Evolutionary conservation across 2,888 invertebrate species (phyloP).

Genomic region (Scaptomyza flava): DNA sequence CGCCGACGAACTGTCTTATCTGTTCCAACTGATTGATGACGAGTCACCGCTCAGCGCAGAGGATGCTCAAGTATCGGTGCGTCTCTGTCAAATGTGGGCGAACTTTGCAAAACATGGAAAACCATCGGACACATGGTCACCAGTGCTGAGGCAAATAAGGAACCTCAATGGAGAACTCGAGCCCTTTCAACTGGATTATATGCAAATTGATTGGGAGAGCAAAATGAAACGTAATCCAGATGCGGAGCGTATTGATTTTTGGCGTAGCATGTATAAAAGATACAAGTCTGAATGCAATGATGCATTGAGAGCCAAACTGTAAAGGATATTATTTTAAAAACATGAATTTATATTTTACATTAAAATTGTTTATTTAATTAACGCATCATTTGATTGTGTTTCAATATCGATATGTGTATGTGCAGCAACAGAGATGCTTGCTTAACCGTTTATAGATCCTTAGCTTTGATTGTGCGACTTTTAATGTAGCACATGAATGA

Average conservation of each 20-base stretch:
- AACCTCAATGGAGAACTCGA: slow-evolving; percentile 15
- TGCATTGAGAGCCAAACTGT: slow-evolving; percentile 65
- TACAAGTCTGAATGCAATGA: slow-evolving; percentile 71
- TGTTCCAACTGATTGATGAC: slow-evolving; percentile 84
- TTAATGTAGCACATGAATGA: no score
- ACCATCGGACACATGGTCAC: slow-evolving; percentile 82
- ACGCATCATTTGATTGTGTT: background rate
- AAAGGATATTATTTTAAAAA: slow-evolving; percentile 17
- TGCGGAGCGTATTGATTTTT: slow-evolving; percentile 79
- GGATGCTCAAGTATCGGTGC: slow-evolving; percentile 82
- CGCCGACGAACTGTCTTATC: slow-evolving; percentile 87
- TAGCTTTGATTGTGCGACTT: background rate
- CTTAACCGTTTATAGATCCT: background rate
- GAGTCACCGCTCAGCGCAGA: slow-evolving; percentile 44
- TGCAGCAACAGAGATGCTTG: background rate
- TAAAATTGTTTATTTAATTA: background rate
- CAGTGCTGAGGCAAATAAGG: slow-evolving; percentile 51
- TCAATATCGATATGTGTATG: background rate
- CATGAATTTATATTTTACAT: slow-evolving; percentile 4
- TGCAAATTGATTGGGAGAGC: slow-evolving; percentile 74
- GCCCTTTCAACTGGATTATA: slow-evolving; percentile 73
- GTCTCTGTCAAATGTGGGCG: slow-evolving; percentile 87
- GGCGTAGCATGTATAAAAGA: slow-evolving; percentile 78
- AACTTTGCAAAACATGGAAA: slow-evolving; percentile 87
- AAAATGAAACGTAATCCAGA: slow-evolving; percentile 80